A percentile compares a stretch with the other conserved stretches of the same genome.
These are phyloP conservation scores for Serripes groenlandicus DNA, from an alignment of 2,888 invertebrate genomes.

Conservation along the genomic window DNA sequence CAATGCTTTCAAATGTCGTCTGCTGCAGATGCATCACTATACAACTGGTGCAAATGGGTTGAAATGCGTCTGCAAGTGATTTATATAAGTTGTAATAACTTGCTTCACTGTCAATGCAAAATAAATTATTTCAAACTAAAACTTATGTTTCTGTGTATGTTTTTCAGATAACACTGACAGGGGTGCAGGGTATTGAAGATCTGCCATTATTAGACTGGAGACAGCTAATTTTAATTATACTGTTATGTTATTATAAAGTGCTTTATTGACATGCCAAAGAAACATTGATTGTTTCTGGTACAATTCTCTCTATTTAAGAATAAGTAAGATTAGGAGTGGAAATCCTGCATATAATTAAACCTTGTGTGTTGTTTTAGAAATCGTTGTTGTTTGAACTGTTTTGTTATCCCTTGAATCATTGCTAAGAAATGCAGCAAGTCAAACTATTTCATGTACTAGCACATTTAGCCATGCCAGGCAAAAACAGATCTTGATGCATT, in stretches of 20 bases:
- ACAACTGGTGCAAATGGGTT: background rate
- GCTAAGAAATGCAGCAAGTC: too few species aligned
- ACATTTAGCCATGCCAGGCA: too few species aligned
- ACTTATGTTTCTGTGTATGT: background rate
- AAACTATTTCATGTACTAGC: too few species aligned
- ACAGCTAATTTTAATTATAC: too few species aligned
- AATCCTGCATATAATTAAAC: slow-evolving; percentile 8
- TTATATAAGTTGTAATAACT: too few species aligned
- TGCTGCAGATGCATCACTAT: background rate
- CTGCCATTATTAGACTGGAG: background rate
- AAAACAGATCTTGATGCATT: too few species aligned
- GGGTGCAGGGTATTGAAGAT: slow-evolving; percentile 51
- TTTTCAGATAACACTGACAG: slow-evolving; percentile 64
- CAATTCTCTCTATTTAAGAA: background rate
- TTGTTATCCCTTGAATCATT: too few species aligned
- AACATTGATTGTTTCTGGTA: slow-evolving; percentile 13
- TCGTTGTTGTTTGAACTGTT: too few species aligned
- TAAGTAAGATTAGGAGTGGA: background rate
- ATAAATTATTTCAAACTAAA: too few species aligned
- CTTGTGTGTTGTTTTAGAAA: slow-evolving; percentile 4
- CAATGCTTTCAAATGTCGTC: background rate
- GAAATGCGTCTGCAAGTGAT: too few species aligned
- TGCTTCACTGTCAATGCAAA: too few species aligned
- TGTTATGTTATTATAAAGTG: slow-evolving; percentile 1
- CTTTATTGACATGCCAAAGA: slow-evolving; percentile 4